Percentiles rank a stretch among this genome's conserved stretches.
Evolutionary conservation across 2,113 vertebrate species (phyloP).

Genomic region (Buteo buteo): DNA sequence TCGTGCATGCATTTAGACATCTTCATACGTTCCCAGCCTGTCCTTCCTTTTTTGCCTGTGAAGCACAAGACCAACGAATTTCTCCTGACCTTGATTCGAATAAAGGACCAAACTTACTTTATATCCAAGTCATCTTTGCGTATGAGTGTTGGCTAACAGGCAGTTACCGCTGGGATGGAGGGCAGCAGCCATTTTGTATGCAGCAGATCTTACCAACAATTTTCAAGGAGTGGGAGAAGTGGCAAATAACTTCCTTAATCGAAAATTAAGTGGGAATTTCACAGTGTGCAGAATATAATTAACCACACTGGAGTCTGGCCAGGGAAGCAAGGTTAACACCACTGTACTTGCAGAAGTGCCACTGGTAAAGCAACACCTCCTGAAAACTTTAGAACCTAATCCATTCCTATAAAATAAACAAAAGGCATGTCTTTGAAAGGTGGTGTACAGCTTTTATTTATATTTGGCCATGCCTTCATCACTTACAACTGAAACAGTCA

Average conservation of each 20-base stretch:
- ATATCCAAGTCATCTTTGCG: not conserved
- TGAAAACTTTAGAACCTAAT: slow-evolving; percentile 44
- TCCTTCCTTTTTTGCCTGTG: not conserved
- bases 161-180: not conserved
- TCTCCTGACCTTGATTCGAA: not conserved
- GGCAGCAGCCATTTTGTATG: slow-evolving; percentile 18
- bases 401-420: slow-evolving; percentile 44
- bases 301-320: slow-evolving; percentile 33
- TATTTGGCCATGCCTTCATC: slow-evolving; percentile 31
- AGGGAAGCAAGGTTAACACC: slow-evolving; percentile 15
- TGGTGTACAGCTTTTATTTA: slow-evolving; percentile 39
- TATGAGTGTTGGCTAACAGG: not conserved
- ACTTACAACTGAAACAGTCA: slow-evolving; percentile 37
- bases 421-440: slow-evolving; percentile 24
- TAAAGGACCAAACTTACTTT: not conserved
- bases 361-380: slow-evolving; percentile 43
- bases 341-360: slow-evolving; percentile 24
- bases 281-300: slow-evolving; percentile 47
- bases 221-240: slow-evolving; percentile 33
- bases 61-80: not conserved
- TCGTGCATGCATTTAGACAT: not conserved
- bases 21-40: not conserved
- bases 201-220: not conserved
- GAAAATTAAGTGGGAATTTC: slow-evolving; percentile 60
- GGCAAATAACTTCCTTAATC: slow-evolving; percentile 48